Conservation (phyloP, 2,113 vertebrate genomes). For the Pogonocichla stellata region DNA sequence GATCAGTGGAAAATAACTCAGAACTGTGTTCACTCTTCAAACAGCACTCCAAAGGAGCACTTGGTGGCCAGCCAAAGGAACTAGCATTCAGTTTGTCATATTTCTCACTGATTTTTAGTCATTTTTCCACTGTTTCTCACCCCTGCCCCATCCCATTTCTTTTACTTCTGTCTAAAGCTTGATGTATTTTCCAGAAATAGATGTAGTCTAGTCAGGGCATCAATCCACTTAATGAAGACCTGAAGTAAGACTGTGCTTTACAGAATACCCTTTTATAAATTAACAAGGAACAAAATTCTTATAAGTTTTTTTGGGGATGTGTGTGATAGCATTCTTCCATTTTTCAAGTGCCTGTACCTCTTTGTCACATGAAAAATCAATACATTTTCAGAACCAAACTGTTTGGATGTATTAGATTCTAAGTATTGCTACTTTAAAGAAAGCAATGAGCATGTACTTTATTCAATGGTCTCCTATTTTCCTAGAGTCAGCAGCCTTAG, state of each 20-base stretch:
- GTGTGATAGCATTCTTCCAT: neutral
- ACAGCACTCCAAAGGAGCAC: neutral
- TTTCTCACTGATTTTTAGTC: neutral
- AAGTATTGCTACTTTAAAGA: neutral
- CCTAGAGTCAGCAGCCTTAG: neutral
- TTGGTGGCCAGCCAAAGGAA: conserved; percentile 6
- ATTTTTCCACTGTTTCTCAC: neutral
- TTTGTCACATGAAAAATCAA: neutral
- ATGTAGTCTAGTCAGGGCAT: neutral
- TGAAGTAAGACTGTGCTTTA: neutral
- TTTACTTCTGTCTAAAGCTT: neutral
- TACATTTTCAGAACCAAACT: neutral
- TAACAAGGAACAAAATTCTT: neutral
- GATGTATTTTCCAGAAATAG: neutral
- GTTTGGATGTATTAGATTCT: neutral
- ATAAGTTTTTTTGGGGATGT: neutral
- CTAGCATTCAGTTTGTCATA: conserved; percentile 4
- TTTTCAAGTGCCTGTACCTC: neutral
- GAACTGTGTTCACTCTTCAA: neutral
- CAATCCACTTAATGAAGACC: neutral
- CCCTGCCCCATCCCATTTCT: neutral
- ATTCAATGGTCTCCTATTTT: neutral
- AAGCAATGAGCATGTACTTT: neutral
- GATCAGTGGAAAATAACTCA: conserved; percentile 27
- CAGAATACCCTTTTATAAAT: neutral